A percentile compares a stretch with the other conserved stretches of the same genome.
phyloP scores from a whole-genome alignment of 2,113 vertebrate species.

The Aldabrachelys gigantea region DNA sequence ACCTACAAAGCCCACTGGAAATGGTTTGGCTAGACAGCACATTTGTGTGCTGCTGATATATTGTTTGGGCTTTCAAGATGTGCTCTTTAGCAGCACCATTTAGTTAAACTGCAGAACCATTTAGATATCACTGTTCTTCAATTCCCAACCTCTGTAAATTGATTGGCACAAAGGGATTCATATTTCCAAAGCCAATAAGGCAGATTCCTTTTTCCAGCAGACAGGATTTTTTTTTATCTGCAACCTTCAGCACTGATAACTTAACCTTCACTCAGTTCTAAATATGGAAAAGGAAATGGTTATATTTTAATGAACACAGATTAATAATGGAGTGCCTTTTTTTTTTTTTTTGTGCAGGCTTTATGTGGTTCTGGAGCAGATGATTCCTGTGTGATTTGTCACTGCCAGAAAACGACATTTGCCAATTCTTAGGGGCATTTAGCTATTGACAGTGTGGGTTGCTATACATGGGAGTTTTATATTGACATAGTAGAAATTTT shows the following conservation, averaged over 20 bases:
- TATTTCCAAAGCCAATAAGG: conserved; percentile 17
- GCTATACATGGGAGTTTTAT: conserved; percentile 25
- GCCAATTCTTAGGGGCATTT: neutral
- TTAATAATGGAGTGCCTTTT: neutral
- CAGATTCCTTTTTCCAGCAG: conserved; percentile 18
- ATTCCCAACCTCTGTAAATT: neutral
- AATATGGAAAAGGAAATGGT: neutral
- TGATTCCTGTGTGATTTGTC: fast-evolving
- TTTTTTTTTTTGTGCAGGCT: neutral
- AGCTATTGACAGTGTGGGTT: neutral
- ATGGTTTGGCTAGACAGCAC: neutral
- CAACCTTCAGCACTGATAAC: neutral
- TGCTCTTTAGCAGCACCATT: neutral
- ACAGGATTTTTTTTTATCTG: neutral
- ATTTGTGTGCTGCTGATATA: fast-evolving
- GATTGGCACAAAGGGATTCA: conserved; percentile 27
- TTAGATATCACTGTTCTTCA: conserved; percentile 25
- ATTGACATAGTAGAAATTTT: neutral
- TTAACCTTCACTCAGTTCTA: neutral
- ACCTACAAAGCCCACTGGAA: neutral
- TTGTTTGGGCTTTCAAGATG: neutral
- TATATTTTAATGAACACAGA: neutral
- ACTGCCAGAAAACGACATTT: neutral
- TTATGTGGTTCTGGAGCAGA: neutral
- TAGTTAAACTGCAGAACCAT: conserved; percentile 11